Percentiles rank a stretch among this genome's conserved stretches.
phyloP scores from a whole-genome alignment of 1,140 invertebrate species.

The Tetraneura akinire region DNA sequence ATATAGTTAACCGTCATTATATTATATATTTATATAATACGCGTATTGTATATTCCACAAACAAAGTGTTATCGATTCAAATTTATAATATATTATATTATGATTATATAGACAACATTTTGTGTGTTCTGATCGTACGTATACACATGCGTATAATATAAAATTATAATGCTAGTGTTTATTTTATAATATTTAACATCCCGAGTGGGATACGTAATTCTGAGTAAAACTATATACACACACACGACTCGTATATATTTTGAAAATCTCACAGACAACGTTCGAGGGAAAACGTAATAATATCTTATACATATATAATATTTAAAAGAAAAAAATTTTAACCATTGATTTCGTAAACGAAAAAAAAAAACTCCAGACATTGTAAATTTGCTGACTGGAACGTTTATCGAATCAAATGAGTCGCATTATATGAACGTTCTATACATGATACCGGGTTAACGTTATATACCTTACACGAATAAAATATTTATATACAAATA shows the following conservation, averaged over 20 bases:
- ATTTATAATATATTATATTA: too few relatives aligned
- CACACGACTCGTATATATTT: constrained; percentile 6
- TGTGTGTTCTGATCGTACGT: background rate
- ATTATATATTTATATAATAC: too few relatives aligned
- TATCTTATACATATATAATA: too few relatives aligned
- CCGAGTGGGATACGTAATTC: constrained; percentile 9
- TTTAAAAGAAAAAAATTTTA: too few relatives aligned
- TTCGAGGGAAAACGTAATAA: background rate
- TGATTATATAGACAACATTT: too few relatives aligned
- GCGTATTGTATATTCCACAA: too few relatives aligned
- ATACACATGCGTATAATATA: background rate
- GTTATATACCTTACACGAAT: constrained; percentile 12
- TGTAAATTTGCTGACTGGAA: constrained; percentile 14
- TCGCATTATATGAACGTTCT: background rate
- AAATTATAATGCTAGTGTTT: background rate
- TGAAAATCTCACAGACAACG: background rate
- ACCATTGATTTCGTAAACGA: constrained; percentile 26
- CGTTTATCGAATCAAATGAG: background rate
- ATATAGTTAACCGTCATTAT: too few relatives aligned
- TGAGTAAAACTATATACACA: background rate
- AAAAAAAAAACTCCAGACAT: background rate
- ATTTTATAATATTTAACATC: background rate
- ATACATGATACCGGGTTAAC: constrained; percentile 11
- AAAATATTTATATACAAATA: too few relatives aligned
- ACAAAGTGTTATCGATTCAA: too few relatives aligned